These are phyloP conservation scores for Xestia ashworthii DNA, from an alignment of 2,888 invertebrate genomes.

Conservation along the genomic window DNA sequence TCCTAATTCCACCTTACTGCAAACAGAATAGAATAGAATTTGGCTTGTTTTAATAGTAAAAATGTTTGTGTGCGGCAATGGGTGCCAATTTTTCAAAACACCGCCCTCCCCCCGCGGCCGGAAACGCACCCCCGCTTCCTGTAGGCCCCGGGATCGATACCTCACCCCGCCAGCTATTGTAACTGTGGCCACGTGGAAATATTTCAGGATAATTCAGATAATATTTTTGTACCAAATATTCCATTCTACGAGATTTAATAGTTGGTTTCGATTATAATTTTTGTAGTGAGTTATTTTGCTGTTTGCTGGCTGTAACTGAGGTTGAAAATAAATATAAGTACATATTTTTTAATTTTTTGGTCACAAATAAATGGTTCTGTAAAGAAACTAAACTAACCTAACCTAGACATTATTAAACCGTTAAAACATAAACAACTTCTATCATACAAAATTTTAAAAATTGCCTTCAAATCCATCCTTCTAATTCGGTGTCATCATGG, in stretches of 20 bases:
- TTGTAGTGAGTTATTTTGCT: not conserved
- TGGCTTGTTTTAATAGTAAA: conserved; percentile 71
- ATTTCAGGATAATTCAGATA: conserved; percentile 65
- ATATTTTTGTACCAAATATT: conserved; percentile 27
- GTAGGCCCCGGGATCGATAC: conserved; percentile 88
- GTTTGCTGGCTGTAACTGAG: not conserved
- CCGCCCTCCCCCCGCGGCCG: conserved; percentile 79
- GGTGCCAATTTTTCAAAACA: conserved; percentile 91
- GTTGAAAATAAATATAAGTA: not conserved
- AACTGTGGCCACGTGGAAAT: conserved; percentile 78
- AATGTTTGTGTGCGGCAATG: conserved; percentile 77
- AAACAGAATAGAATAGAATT: conserved; percentile 70
- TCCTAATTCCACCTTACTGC: conserved; percentile 66
- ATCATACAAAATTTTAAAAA: not conserved
- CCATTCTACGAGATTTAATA: not conserved
- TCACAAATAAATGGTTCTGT: not conserved
- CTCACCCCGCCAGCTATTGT: conserved; percentile 81
- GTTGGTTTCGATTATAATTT: not conserved
- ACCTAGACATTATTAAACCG: not conserved
- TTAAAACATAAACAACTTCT: not conserved
- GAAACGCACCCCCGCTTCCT: conserved; percentile 86
- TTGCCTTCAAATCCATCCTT: conserved; percentile 10
- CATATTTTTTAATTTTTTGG: not conserved
- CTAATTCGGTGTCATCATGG: conserved; percentile 59
- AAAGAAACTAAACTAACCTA: not conserved